Percentiles rank a stretch among this genome's conserved stretches.
phyloP scores from a whole-genome alignment of 1,140 invertebrate genomes.

The Onthophagus taurus region DNA sequence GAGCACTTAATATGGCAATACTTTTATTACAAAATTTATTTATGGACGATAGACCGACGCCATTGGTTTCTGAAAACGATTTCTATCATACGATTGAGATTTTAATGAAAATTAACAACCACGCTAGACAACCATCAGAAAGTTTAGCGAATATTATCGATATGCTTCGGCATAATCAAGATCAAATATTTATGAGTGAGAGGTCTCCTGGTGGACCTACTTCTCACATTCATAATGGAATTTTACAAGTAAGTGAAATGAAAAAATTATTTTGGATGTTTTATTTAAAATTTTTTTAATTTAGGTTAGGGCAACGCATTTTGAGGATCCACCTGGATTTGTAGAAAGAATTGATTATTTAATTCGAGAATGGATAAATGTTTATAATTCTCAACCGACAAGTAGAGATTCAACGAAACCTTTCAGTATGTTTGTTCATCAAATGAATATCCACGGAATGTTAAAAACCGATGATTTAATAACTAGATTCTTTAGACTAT shows the following conservation, averaged over 20 bases:
- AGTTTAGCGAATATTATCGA: constrained; percentile 69
- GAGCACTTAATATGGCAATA: constrained; percentile 83
- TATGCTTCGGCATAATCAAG: constrained; percentile 60
- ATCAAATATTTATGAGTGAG: constrained; percentile 58
- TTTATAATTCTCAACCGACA: constrained; percentile 69
- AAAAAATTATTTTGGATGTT: neutral
- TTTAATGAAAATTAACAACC: constrained; percentile 60
- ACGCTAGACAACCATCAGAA: constrained; percentile 69
- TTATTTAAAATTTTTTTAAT: constrained; percentile 1
- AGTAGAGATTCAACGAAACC: constrained; percentile 85
- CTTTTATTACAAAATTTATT: constrained; percentile 82
- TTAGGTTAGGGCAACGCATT: constrained; percentile 65
- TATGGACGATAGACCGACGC: constrained; percentile 71
- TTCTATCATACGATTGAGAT: constrained; percentile 78
- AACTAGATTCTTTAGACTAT: constrained; percentile 92
- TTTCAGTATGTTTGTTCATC: constrained; percentile 88
- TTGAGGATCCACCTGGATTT: constrained; percentile 87
- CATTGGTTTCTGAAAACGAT: constrained; percentile 72
- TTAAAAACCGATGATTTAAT: constrained; percentile 96
- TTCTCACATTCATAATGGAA: constrained; percentile 87
- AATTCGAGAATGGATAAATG: constrained; percentile 88
- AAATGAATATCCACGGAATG: constrained; percentile 95
- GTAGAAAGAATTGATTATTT: constrained; percentile 93
- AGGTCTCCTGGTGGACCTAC: constrained; percentile 64
- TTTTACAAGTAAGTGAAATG: constrained; percentile 55